These are phyloP conservation scores for Acleris holmiana DNA, from an alignment of 2,888 invertebrate genomes.

Conservation along the genomic window DNA sequence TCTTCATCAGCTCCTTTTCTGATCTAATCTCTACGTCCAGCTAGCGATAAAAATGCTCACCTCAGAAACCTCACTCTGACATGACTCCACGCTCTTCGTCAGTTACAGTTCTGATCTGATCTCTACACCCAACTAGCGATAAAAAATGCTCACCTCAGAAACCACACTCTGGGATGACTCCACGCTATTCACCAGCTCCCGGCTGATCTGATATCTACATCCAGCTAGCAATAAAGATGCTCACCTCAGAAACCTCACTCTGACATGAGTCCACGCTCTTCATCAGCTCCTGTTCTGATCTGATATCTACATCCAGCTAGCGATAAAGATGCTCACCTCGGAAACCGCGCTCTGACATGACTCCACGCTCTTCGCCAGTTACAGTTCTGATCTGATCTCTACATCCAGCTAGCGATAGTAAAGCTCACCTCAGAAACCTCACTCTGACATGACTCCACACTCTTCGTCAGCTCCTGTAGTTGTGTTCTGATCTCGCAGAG, in stretches of 20 bases:
- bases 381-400: constrained; percentile 96
- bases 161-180: constrained; percentile 98
- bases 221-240: constrained; percentile 23
- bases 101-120: constrained; percentile 92
- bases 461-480: constrained; percentile 96
- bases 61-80: constrained; percentile 96
- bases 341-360: constrained; percentile 97
- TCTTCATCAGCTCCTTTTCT: constrained; percentile 96
- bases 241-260: constrained; percentile 94
- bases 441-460: constrained; percentile 97
- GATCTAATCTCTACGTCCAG: constrained; percentile 96
- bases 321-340: constrained; percentile 87
- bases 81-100: constrained; percentile 97
- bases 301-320: constrained; percentile 96
- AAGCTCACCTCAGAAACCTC: constrained; percentile 92
- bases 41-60: constrained; percentile 88
- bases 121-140: constrained; percentile 69
- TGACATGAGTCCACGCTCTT: constrained; percentile 97
- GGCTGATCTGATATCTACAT: constrained; percentile 92
- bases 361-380: constrained; percentile 96
- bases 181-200: constrained; percentile 96
- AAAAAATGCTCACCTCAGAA: constrained; percentile 86
- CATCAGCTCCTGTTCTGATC: constrained; percentile 93
- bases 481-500: constrained; percentile 96
- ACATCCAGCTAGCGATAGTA: constrained; percentile 93